Base-by-base conservation (phyloP, 2,113 vertebrate genomes). In the Heterocephalus glaber region DNA sequence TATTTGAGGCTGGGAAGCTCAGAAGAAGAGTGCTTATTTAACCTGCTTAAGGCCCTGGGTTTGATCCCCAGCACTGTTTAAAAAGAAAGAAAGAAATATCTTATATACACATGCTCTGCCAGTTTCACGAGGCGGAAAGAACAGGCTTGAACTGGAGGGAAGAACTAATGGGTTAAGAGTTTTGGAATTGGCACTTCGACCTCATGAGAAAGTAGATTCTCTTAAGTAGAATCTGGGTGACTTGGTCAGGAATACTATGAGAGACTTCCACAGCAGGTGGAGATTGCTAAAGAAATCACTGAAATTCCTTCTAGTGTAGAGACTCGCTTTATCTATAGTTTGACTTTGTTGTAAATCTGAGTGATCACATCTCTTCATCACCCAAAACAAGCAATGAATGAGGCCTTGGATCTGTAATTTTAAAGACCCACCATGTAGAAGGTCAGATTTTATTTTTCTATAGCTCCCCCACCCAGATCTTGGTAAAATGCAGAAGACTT, bases 311-410 rank as follows among this genome's bases (percentile, higher is more conserved):
- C 47, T 44, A 68, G 33, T 49, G 16, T 90, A 44, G 26, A 65
- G 38, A 77, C 93, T 91, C 86, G 86, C 30, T 94, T 96, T 89
- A 35, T 49, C 58, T 95, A 30, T 96, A 80, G 63, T 91, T 93
- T 87, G 12, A 72, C 33, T 96, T 92, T 92, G 61, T 90, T 87
- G 47, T 84, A 81, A 88, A 41, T 96, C 58, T 82, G 19, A 95
- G 79, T 66, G 63, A 87, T 79, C 70, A 92, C 58, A 65, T 89
- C 20, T 88, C 92, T 92, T 89, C 49, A 89, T 56, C 58, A 70
- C 24, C 33, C 49, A 35, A 96, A 95, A 76, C 77, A 90, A 96
- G 66, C 90, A 68, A 82, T 88, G 30, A 80, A 5, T 74, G n/a
- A 90, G 72, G 54, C 79, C 11, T 90, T 85, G 85, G 90, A 68